Conservation (phyloP, 2,797 vertebrate species). For the Pelochelys cantorii region DNA sequence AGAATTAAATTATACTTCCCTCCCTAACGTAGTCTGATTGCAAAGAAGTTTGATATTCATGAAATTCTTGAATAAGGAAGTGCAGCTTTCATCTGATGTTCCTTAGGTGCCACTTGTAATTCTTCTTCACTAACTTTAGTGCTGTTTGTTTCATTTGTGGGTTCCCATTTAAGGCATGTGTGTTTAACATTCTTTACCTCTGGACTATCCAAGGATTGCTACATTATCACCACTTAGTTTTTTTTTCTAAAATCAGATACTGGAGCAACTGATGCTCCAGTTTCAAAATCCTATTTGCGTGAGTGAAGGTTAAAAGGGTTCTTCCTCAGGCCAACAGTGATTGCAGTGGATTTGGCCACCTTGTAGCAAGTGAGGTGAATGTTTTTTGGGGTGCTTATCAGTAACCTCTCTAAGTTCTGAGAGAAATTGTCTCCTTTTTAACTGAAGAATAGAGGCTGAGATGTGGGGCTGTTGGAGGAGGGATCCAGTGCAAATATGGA, state of each 20-base stretch:
- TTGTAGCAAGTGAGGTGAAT: neutral
- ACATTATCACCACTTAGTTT: neutral
- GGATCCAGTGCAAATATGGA: neutral
- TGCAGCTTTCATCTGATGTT: neutral
- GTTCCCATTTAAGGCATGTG: neutral
- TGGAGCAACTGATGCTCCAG: neutral
- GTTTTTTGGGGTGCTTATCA: neutral
- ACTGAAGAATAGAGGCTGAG: neutral
- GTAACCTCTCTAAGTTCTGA: neutral
- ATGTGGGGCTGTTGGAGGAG: neutral
- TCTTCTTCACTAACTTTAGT: neutral
- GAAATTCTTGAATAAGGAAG: neutral
- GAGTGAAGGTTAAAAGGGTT: neutral
- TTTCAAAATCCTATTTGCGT: neutral
- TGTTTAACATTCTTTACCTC: neutral
- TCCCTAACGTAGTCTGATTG: neutral
- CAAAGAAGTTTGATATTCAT: neutral
- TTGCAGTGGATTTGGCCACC: neutral
- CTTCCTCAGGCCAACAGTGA: neutral
- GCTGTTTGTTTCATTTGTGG: neutral
- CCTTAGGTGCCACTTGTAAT: neutral
- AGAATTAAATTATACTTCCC: neutral
- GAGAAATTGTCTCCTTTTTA: neutral
- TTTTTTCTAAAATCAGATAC: neutral
- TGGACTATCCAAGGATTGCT: neutral